Conservation (phyloP, 2,113 vertebrate genomes). For the Macrotis lagotis region DNA sequence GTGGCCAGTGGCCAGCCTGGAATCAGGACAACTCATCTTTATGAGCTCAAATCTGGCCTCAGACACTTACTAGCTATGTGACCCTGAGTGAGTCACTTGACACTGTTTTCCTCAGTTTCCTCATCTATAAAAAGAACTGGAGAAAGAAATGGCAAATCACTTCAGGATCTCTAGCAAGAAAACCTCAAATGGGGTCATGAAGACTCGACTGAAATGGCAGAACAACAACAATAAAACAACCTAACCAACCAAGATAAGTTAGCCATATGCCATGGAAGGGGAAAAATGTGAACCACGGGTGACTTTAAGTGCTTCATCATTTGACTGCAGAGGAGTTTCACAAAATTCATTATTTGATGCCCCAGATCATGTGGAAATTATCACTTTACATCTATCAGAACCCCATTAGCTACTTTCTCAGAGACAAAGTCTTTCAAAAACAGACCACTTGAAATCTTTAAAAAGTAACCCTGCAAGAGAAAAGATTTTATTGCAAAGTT, state of each 20-base stretch:
- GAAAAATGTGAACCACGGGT: conserved; percentile 10
- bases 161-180: background rate
- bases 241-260: background rate
- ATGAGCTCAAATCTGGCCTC: background rate
- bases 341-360: accelerated
- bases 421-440: conserved; percentile 57
- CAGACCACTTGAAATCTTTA: conserved; percentile 56
- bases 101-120: background rate
- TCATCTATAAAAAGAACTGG: background rate
- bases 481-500: conserved; percentile 60
- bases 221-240: background rate
- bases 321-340: background rate
- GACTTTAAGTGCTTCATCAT: background rate
- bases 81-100: background rate
- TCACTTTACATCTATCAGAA: conserved; percentile 58
- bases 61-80: background rate
- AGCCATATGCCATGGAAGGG: conserved; percentile 4
- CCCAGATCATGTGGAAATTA: conserved; percentile 50
- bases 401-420: conserved; percentile 35
- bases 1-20: background rate
- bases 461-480: conserved; percentile 63
- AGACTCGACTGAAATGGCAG: background rate
- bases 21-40: background rate
- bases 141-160: background rate
- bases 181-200: background rate